These are phyloP conservation scores for Apomyelois bistriatella DNA, from an alignment of 2,888 invertebrate species.

Conservation along the genomic window DNA sequence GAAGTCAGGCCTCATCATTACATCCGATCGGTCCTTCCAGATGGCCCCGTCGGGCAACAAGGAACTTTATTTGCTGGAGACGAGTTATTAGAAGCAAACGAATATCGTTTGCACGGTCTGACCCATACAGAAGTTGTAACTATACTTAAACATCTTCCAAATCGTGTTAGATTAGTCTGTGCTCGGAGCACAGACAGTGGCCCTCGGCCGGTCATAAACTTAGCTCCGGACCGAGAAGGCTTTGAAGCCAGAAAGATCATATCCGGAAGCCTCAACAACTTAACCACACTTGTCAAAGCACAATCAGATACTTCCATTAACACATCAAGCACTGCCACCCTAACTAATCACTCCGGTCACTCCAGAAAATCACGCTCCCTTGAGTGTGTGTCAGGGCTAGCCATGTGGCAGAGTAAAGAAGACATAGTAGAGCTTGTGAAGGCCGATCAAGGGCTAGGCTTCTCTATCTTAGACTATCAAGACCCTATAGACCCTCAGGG, in stretches of 20 bases:
- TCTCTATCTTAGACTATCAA: constrained; percentile 98
- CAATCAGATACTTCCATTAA: constrained; percentile 96
- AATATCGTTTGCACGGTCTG: constrained; percentile 92
- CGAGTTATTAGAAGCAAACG: constrained; percentile 97
- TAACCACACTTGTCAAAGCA: constrained; percentile 92
- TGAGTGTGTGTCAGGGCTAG: constrained; percentile 96
- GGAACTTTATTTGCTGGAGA: constrained; percentile 96
- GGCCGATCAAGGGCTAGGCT: constrained; percentile 97
- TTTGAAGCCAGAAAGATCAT: constrained; percentile 90
- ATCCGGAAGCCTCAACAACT: constrained; percentile 92
- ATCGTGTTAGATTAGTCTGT: constrained; percentile 94
- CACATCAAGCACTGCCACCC: constrained; percentile 91
- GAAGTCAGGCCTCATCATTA: constrained; percentile 99
- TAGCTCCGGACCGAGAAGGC: constrained; percentile 88
- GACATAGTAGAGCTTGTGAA: constrained; percentile 95
- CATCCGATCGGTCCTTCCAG: constrained; percentile 96
- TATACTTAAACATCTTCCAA: constrained; percentile 95
- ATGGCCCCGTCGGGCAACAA: constrained; percentile 97
- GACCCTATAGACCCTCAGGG: constrained; percentile 97
- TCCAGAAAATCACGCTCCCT: constrained; percentile 93
- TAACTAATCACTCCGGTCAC: constrained; percentile 83
- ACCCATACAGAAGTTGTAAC: constrained; percentile 98
- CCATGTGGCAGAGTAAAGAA: constrained; percentile 97
- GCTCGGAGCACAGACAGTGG: constrained; percentile 86
- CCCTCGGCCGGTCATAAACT: constrained; percentile 85